Conservation (phyloP, 2,113 vertebrate genomes). For the Barnardius zonarius region DNA sequence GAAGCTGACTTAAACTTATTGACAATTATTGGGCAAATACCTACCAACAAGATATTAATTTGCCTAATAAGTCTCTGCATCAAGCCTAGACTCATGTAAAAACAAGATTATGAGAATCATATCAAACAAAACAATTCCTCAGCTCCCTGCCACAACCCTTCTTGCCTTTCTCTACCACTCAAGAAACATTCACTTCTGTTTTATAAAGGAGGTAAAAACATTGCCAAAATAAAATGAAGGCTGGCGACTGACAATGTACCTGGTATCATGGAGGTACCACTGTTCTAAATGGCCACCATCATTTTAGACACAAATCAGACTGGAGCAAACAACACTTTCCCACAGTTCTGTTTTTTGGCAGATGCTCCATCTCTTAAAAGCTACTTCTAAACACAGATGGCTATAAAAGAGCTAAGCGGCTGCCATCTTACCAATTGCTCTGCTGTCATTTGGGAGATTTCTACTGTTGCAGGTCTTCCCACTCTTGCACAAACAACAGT, state of each 20-base stretch:
- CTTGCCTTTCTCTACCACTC: background rate
- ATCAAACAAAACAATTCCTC: background rate
- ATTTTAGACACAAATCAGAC: background rate
- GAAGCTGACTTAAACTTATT: background rate
- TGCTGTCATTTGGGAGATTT: constrained; percentile 34
- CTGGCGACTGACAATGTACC: background rate
- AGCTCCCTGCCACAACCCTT: background rate
- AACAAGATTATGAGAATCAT: background rate
- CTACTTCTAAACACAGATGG: constrained; percentile 54
- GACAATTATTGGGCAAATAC: background rate
- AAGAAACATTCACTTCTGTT: background rate
- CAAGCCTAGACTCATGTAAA: background rate
- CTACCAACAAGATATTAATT: background rate
- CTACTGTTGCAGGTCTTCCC: constrained; percentile 31
- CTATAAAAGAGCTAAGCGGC: constrained; percentile 46
- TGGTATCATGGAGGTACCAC: background rate
- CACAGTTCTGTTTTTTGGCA: constrained; percentile 30
- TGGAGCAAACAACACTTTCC: constrained; percentile 8
- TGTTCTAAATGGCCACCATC: background rate
- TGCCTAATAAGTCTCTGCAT: background rate
- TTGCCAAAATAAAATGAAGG: background rate
- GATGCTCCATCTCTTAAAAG: background rate
- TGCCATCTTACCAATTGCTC: constrained; percentile 52
- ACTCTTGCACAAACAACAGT: constrained; percentile 23
- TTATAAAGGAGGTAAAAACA: background rate